Conservation (phyloP, 2,888 invertebrate genomes). For the Escarpia spicata region DNA sequence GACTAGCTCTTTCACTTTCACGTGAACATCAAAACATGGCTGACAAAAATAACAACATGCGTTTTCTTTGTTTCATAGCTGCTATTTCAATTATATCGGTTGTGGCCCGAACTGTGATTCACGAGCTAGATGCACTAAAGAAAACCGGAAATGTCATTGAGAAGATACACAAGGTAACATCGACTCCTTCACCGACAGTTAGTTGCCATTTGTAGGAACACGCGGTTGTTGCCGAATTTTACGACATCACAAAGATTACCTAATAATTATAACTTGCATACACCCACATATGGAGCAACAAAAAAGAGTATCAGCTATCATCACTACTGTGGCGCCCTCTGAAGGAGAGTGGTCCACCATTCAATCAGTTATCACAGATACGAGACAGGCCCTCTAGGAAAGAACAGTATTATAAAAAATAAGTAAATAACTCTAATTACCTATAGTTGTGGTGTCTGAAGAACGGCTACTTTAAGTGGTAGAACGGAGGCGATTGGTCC, state of each 20-base stretch:
- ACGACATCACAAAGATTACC: background rate
- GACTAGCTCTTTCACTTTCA: no score
- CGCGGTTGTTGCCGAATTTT: background rate
- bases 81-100: background rate
- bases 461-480: no score
- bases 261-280: background rate
- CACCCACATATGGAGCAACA: background rate
- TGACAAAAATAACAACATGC: no score
- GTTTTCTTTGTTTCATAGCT: background rate
- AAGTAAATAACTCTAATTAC: no score
- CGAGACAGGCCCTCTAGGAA: background rate
- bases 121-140: background rate
- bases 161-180: constrained; percentile 8
- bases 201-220: no score
- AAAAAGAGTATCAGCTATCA: background rate
- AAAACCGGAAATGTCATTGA: background rate
- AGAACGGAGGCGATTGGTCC: no score
- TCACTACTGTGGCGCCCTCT: background rate
- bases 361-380: background rate
- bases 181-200: background rate
- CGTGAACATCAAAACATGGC: no score
- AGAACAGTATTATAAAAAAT: no score
- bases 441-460: no score
- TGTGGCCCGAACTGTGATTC: background rate
- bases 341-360: background rate